phyloP scores from a whole-genome alignment of 2,113 vertebrate species.

The Tenrec ecaudatus region DNA sequence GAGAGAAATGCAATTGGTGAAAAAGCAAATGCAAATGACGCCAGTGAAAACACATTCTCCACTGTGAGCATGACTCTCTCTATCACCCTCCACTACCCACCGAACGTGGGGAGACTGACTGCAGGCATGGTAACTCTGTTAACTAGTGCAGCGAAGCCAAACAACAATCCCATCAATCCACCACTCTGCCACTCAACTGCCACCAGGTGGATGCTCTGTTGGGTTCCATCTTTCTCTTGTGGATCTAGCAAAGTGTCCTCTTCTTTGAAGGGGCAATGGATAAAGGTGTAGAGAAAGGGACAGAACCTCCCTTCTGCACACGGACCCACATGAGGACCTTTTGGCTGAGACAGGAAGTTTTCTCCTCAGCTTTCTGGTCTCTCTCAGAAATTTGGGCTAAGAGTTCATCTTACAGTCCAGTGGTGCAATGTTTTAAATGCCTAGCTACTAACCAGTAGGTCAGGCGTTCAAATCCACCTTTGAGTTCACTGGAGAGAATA shows the following conservation, averaged over 20 bases:
- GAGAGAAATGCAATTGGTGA: neutral
- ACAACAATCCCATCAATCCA: neutral
- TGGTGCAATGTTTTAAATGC: too few relatives aligned
- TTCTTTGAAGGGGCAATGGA: neutral
- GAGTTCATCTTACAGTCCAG: neutral
- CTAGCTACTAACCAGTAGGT: neutral
- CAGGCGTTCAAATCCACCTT: neutral
- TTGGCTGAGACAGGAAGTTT: neutral
- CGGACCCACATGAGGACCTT: neutral
- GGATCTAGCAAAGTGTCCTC: neutral
- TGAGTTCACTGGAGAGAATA: neutral
- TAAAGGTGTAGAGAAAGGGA: neutral
- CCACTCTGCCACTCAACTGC: too few relatives aligned
- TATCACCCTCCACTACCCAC: neutral
- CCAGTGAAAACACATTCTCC: neutral
- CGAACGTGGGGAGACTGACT: neutral
- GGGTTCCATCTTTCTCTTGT: too few relatives aligned
- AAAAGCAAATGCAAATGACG: neutral
- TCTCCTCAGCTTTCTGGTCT: neutral
- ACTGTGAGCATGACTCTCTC: neutral
- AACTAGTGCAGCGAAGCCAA: neutral
- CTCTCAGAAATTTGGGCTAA: neutral
- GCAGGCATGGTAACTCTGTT: neutral
- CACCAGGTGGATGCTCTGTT: too few relatives aligned
- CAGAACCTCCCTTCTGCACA: neutral